Base-by-base conservation (phyloP, 2,888 invertebrate genomes). In the Smittia sp. region DNA sequence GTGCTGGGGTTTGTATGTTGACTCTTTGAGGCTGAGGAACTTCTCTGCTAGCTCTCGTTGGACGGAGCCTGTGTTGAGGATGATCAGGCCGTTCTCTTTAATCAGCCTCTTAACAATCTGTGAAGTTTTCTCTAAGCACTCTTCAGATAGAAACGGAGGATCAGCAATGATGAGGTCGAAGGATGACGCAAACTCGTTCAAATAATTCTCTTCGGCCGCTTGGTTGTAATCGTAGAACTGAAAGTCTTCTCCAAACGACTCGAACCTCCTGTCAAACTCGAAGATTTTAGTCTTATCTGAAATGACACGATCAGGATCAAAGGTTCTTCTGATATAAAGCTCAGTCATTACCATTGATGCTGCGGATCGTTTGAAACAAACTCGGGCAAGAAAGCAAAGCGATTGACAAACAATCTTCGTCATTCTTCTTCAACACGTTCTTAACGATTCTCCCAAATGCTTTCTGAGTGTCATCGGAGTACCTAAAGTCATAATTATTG, bases 81-180 rank as follows among this genome's bases (percentile, higher is more conserved):
- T 77, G 11, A 82, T 75, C 67, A 80, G 80, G 4, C 77, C 38
- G 15, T 73, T 76, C 0, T 75, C 54, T 79, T 90, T 92, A 0
- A 88, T 82, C 72, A 98, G 80, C 77, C 88, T 87, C 76, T 88
- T 89, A 1, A 96, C 87, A 0, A 94, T 94, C 74, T 88, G 83
- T 0, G 93, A 87, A 0, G 90, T 90, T 84, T 96, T 96, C 0
- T 87, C 86, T 66, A 97, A 85, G 81, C 98, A 98, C 80, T 97
- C 97, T 77, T 94, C 91, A 0, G 96, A 92, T 1, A 98, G 84
- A 82, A 97, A 98, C 0, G 98, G 98, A 0, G 98, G 98, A 83
- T 98, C 98, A 0, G 92, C 94, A 73, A 98, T 85, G 0, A 98
- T 91, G 24, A 98, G 80, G 81, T 96, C 93, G 80, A 90, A 96